A percentile compares a stretch with the other conserved stretches of the same genome.
phyloP scores from a whole-genome alignment of 1,140 invertebrate species.

The Dendrolimus punctatus region DNA sequence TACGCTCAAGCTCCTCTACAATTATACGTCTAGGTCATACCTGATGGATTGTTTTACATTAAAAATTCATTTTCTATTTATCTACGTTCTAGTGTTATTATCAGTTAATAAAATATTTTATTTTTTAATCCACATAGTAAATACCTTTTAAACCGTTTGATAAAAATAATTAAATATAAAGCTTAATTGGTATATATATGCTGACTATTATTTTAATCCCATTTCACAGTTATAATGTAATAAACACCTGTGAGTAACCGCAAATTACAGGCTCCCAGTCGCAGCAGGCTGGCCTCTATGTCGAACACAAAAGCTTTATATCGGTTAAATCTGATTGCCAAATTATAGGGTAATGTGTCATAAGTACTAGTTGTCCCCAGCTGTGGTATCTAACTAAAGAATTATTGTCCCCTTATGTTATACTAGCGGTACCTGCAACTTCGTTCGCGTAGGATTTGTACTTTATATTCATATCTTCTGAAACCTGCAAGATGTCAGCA shows the following conservation, averaged over 20 bases:
- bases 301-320: conserved; percentile 34
- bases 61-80: no score
- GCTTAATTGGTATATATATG: conserved; percentile 9
- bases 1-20: conserved; percentile 7
- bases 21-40: no score
- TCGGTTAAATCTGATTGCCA: conserved; percentile 47
- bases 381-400: conserved; percentile 25
- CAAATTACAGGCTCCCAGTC: conserved; percentile 53
- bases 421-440: background rate
- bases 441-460: background rate
- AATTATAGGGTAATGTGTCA: conserved; percentile 60
- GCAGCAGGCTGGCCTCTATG: conserved; percentile 36
- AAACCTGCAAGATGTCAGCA: no score
- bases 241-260: conserved; percentile 56
- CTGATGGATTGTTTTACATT: no score
- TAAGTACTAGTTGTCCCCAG: conserved; percentile 35
- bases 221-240: conserved; percentile 25
- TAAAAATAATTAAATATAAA: conserved; percentile 1
- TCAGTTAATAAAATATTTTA: no score
- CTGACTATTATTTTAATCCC: conserved; percentile 14
- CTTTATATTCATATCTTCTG: no score
- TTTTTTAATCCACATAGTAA: background rate
- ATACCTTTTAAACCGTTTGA: background rate
- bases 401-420: conserved; percentile 24
- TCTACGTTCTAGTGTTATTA: no score